Base-by-base conservation (phyloP, 2,888 invertebrate genomes). In the Yponomeuta evonymella region DNA sequence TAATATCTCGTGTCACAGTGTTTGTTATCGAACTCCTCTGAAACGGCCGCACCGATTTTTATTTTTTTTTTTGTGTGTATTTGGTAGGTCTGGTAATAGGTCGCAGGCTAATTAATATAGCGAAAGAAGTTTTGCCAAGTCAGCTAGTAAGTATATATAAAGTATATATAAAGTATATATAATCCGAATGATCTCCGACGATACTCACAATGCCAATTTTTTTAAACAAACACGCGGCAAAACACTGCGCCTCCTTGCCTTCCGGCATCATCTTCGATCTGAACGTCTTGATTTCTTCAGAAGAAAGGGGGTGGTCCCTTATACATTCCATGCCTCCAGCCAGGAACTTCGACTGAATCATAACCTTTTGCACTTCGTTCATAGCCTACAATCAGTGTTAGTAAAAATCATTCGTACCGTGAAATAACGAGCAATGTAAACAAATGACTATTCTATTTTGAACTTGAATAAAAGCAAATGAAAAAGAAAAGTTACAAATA, bases 161-260 rank as follows among this genome's bases (percentile, higher is more conserved):
- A n/a, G n/a, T n/a, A n/a, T n/a, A n/a, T n/a, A n/a, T n/a, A n/a
- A n/a, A n/a, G n/a, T n/a, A n/a, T n/a, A n/a, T n/a, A n/a, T 23
- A 23, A 23, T 36, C 36, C 5, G 36, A 36, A 36, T 36, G 36
- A 36, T 36, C 43, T 43, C 43, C 43, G 5, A 8, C 6, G 43
- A 43, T 58, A 58, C 84, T 83, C 75, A 88, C 87, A 72, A 87
- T 73, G 29, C 86, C 88, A 72, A 83, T 76, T 67, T 81, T 82
- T 76, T 81, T 84, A 70, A 83, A 85, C 71, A 87, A 72, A 73
- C 88, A 88, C 51, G 82, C 79, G 0, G 79, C 76, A 67, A 87
- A 87, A 70, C 88, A 88, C 72, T 81, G 83, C 0, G 84, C 81
- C 10, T 78, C 79, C 3, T 81, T 77, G 12, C 80, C 79, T 1